These are phyloP conservation scores for Heliothis subflexa DNA, from an alignment of 1,140 invertebrate species.

Conservation along the genomic window DNA sequence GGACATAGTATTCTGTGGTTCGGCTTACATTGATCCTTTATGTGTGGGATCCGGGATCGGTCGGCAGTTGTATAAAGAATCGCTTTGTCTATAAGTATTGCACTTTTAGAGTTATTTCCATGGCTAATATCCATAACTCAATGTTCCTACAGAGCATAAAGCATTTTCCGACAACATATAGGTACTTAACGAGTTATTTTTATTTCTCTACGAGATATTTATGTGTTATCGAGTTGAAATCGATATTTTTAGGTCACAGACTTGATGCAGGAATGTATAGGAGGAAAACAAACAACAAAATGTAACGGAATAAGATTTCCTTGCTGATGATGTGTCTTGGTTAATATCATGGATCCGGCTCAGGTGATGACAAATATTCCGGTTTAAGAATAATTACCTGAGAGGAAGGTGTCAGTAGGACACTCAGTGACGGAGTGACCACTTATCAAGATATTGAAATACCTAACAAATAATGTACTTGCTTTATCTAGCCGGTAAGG, in stretches of 20 bases:
- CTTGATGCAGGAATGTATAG: constrained; percentile 29
- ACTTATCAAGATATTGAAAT: too few species aligned
- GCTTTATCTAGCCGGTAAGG: too few species aligned
- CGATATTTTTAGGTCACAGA: constrained; percentile 42
- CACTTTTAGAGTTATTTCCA: background rate
- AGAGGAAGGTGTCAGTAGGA: too few species aligned
- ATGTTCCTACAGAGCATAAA: background rate
- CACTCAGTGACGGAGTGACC: too few species aligned
- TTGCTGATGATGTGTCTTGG: background rate
- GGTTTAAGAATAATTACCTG: too few species aligned
- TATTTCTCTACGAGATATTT: constrained; percentile 9
- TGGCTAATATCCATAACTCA: background rate
- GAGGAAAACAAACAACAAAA: constrained; percentile 39
- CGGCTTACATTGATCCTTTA: too few species aligned
- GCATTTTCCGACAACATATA: constrained; percentile 6
- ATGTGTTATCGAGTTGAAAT: constrained; percentile 30
- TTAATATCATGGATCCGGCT: background rate
- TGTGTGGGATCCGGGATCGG: too few species aligned
- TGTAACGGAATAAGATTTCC: background rate
- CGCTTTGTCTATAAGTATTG: too few species aligned
- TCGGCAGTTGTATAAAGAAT: too few species aligned
- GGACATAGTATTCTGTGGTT: too few species aligned
- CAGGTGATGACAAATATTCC: background rate
- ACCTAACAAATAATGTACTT: too few species aligned
- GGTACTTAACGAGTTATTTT: constrained; percentile 31